Evolutionary conservation across 2,113 vertebrate species (phyloP), one percentile per base, ranked within the genome.

Genomic region (Catharus minimus): DNA sequence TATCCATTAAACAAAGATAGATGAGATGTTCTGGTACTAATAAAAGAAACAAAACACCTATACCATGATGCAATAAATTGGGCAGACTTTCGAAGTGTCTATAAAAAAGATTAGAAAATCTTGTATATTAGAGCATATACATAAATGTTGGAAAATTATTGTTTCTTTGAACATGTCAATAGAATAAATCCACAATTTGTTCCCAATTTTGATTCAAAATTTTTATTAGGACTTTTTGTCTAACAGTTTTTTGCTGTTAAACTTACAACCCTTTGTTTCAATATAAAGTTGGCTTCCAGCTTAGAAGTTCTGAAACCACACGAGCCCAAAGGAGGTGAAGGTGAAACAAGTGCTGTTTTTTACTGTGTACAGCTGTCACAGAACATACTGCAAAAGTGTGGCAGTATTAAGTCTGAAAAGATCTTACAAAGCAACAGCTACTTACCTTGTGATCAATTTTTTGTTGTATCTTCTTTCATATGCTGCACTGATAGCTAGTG

Each of bases 381-480:
- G 27, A 52, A 66, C 6, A 32, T 5, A 32, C 0, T 78, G 66
- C 41, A 81, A 60, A 73, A 83, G 21, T n/a, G 4, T 41, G 32
- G 32, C 14, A 77, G 20, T 15, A 28, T 32, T 24, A 73, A 52
- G 8, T 12, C 69, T 78, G 53, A 44, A 60, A 88, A 73, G 19
- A 43, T 32, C 55, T 55, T 32, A 30, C 9, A 83, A 73, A 75
- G 39, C 46, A 50, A 79, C 12, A 87, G 66, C 68, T 62, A 26
- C 86, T 50, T 97, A 99, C 99, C 99, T 99, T 44, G 99, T 99
- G 95, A 99, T 99, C 82, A 99, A 94, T 61, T 99, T 99, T 97
- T 99, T 99, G 97, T 98, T 99, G 56, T 99, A 99, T 38, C 99
- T 98, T 92, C 99, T 98, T 96, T 99, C 99, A 85, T 99, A 99